A percentile compares a stretch with the other conserved stretches of the same genome.
Conservation (phyloP, 2,888 invertebrate genomes). For the Parasteatoda lunata region DNA sequence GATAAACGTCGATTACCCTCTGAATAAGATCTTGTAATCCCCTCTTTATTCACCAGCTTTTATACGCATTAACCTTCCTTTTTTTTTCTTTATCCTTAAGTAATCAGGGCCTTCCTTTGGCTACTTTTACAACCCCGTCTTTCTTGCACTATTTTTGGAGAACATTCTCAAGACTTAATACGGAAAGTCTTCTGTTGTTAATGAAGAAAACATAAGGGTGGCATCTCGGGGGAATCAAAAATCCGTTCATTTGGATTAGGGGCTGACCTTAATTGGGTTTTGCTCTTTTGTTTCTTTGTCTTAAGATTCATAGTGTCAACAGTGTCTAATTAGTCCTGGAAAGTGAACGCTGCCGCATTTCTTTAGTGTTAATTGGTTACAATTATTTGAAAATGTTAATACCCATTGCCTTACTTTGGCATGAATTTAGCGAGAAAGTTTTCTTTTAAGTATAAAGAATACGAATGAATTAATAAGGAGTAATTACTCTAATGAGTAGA, state of each 20-base stretch:
- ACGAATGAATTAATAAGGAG: too few species aligned
- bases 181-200: conserved; percentile 16
- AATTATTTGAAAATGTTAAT: conserved; percentile 23
- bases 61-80: conserved; percentile 49
- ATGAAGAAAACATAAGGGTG: conserved; percentile 46
- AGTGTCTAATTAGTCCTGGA: conserved; percentile 54
- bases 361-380: conserved; percentile 29
- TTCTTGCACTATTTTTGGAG: conserved; percentile 29
- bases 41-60: conserved; percentile 46
- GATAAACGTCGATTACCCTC: conserved; percentile 54
- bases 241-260: conserved; percentile 36
- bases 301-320: conserved; percentile 51
- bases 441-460: neutral
- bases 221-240: conserved; percentile 24
- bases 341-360: conserved; percentile 37
- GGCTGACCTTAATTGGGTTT: conserved; percentile 52
- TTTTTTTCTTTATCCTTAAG: conserved; percentile 16
- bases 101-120: conserved; percentile 53
- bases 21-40: conserved; percentile 48
- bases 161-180: conserved; percentile 1
- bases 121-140: conserved; percentile 30
- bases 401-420: too few species aligned
- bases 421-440: conserved; percentile 5
- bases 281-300: conserved; percentile 22
- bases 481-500: too few species aligned